phyloP scores from a whole-genome alignment of 2,113 vertebrate species.

The Gnathonemus echidnorhynchus region DNA sequence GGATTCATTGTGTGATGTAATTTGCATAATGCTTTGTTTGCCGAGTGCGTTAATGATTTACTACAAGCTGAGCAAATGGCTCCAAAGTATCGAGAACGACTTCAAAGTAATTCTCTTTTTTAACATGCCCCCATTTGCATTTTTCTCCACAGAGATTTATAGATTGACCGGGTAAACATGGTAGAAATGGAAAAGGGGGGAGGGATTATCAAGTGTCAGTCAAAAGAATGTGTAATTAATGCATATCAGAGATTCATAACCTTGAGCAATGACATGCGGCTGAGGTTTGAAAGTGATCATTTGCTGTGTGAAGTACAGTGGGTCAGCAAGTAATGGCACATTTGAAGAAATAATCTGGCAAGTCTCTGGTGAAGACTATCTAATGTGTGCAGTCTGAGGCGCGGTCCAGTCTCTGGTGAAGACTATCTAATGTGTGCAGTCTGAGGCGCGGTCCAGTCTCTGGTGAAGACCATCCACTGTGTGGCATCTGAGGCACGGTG shows the following conservation, averaged over 20 bases:
- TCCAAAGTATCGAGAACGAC: constrained; percentile 39
- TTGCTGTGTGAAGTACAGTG: constrained; percentile 29
- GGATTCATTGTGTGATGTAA: constrained; percentile 24
- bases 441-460: not conserved
- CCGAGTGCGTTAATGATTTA: constrained; percentile 18
- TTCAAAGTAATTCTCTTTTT: constrained; percentile 48
- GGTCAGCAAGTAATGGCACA: not conserved
- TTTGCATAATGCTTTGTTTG: constrained; percentile 35
- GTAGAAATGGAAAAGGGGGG: constrained; percentile 28
- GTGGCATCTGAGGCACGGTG: not conserved
- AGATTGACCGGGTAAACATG: constrained; percentile 45
- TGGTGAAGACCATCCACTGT: not conserved
- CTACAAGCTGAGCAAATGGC: constrained; percentile 41
- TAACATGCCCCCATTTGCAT: constrained; percentile 46
- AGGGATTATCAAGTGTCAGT: constrained; percentile 37
- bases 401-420: not conserved
- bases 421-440: not conserved
- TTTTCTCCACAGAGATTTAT: constrained; percentile 29
- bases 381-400: not conserved
- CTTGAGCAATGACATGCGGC: constrained; percentile 44
- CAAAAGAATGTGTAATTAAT: constrained; percentile 42
- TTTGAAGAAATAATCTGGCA: not conserved
- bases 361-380: not conserved
- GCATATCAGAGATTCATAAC: constrained; percentile 41
- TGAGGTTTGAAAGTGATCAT: constrained; percentile 40